A percentile compares a stretch with the other conserved stretches of the same genome.
These are phyloP conservation scores for Schizotus pectinicornis DNA, from an alignment of 2,888 invertebrate species.

Conservation along the genomic window DNA sequence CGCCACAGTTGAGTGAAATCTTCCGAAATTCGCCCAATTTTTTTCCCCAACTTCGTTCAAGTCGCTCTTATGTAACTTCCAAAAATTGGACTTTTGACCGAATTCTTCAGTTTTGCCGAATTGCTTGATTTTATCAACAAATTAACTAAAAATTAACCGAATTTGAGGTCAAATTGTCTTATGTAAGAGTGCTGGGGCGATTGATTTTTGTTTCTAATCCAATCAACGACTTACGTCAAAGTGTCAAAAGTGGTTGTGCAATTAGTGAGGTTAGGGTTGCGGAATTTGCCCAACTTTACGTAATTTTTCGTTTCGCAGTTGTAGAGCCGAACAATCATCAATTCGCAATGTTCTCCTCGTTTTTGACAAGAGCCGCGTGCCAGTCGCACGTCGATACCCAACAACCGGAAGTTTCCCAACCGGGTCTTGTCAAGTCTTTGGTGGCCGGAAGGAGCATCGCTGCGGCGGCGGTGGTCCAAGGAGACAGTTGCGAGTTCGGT, in stretches of 20 bases:
- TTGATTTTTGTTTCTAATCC: slow-evolving; percentile 1
- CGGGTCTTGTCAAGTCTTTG: slow-evolving; percentile 51
- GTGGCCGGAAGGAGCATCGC: slow-evolving; percentile 55
- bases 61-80: slow-evolving; percentile 18
- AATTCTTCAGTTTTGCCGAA: neutral
- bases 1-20: neutral
- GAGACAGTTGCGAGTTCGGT: slow-evolving; percentile 80
- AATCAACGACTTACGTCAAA: too few species aligned
- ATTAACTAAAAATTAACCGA: slow-evolving; percentile 20
- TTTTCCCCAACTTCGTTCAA: neutral
- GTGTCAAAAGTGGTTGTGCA: too few species aligned
- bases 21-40: neutral
- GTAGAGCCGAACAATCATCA: neutral
- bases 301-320: slow-evolving; percentile 16
- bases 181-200: neutral
- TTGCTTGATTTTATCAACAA: neutral
- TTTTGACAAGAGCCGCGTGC: slow-evolving; percentile 47
- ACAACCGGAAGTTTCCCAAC: slow-evolving; percentile 27
- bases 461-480: slow-evolving; percentile 38
- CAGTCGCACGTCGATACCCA: slow-evolving; percentile 32
- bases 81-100: neutral
- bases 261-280: slow-evolving; percentile 12
- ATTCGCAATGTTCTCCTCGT: slow-evolving; percentile 43
- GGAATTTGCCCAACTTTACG: slow-evolving; percentile 19
- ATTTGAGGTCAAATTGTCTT: slow-evolving; percentile 11